Evolutionary conservation across 1,140 invertebrate genomes (phyloP).

Genomic region (Trachelipus rathkii): DNA sequence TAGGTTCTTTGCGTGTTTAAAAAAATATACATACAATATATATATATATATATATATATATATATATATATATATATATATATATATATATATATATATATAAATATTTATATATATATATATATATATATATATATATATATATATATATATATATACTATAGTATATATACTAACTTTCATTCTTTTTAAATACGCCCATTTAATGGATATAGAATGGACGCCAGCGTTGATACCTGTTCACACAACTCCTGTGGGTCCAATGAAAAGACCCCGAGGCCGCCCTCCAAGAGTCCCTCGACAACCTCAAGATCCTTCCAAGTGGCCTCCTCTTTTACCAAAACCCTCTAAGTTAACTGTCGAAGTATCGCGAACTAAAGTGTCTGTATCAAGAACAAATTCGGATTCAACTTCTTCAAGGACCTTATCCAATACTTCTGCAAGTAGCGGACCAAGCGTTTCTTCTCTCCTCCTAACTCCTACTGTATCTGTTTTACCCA

Average conservation of each 20-base stretch:
- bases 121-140: too few species aligned
- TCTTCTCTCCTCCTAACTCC: neutral
- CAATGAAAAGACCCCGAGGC: neutral
- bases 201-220: neutral
- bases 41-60: too few species aligned
- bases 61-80: too few species aligned
- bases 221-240: neutral
- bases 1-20: too few species aligned
- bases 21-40: too few species aligned
- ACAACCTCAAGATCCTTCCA: slow-evolving; percentile 1
- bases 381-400: neutral
- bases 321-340: neutral
- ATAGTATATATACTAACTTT: neutral
- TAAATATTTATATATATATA: too few species aligned
- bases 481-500: neutral
- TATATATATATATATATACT: too few species aligned
- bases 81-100: too few species aligned
- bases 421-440: neutral
- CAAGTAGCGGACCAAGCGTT: neutral
- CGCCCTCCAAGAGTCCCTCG: neutral
- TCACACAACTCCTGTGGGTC: neutral
- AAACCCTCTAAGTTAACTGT: neutral
- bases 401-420: neutral
- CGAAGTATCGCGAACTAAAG: neutral
- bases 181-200: neutral